Percentiles rank a stretch among this genome's conserved stretches.
Evolutionary conservation across 2,888 invertebrate species (phyloP).

Genomic region (Crematogaster levior): DNA sequence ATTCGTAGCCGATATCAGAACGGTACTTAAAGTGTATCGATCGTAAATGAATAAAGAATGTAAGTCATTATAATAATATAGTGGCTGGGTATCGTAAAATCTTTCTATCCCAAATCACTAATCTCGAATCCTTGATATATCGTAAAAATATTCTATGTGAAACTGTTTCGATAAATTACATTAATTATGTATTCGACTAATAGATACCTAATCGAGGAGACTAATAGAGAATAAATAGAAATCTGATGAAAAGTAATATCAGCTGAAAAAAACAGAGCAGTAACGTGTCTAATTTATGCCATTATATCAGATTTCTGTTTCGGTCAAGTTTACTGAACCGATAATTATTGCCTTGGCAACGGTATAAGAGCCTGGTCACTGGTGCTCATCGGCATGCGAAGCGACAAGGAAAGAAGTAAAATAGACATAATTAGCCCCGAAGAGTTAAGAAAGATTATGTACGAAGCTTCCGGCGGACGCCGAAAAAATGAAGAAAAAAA

Average conservation of each 20-base stretch:
- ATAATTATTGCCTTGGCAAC: neutral
- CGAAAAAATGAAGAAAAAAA: too few species aligned
- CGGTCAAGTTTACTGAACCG: conserved; percentile 5
- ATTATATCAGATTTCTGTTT: conserved; percentile 6
- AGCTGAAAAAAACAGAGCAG: neutral
- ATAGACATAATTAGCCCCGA: neutral
- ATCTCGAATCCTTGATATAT: neutral
- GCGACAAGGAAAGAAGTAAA: neutral
- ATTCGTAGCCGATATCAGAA: conserved; percentile 7
- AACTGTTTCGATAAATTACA: neutral
- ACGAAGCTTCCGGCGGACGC: neutral
- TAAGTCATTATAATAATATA: neutral
- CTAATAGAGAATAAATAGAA: too few species aligned
- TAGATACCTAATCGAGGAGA: neutral
- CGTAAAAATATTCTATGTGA: neutral
- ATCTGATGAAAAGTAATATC: neutral
- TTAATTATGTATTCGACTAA: neutral
- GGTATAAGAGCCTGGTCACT: neutral
- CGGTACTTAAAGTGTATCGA: neutral
- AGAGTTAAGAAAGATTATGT: neutral
- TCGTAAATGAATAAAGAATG: neutral
- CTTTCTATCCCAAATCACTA: neutral
- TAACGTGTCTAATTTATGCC: neutral
- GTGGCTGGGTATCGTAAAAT: neutral
- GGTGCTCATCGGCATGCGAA: neutral